phyloP scores from a whole-genome alignment of 2,888 invertebrate genomes.

The Saturnia pavonia region DNA sequence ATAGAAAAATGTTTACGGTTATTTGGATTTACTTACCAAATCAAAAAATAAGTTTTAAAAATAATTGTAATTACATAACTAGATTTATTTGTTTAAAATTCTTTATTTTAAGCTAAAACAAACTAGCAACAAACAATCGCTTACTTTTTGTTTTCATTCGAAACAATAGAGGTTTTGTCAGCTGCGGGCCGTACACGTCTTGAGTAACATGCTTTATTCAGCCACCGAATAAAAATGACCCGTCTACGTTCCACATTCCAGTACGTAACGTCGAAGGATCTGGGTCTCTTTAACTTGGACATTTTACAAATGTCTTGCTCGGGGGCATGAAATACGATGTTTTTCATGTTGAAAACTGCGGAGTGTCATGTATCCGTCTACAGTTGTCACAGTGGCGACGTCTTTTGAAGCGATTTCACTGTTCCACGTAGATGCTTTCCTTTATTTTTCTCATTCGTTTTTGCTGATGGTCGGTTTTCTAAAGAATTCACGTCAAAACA shows the following conservation, averaged over 20 bases:
- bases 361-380: conserved; percentile 58
- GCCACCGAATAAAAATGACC: conserved; percentile 50
- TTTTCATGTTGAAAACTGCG: conserved; percentile 51
- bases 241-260: conserved; percentile 27
- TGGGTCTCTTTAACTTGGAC: conserved; percentile 14
- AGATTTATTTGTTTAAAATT: neutral
- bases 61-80: neutral
- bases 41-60: neutral
- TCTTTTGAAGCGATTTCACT: conserved; percentile 51
- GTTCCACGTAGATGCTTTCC: conserved; percentile 16
- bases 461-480: neutral
- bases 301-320: conserved; percentile 54
- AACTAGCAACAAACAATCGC: conserved; percentile 53
- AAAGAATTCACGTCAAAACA: neutral
- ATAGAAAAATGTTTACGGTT: no score
- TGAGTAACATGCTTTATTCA: conserved; percentile 54
- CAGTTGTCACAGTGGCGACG: conserved; percentile 51
- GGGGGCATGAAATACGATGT: conserved; percentile 63
- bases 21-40: no score
- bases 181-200: conserved; percentile 64
- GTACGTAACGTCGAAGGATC: neutral
- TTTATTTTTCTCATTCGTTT: conserved; percentile 14
- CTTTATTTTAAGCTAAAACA: neutral
- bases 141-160: conserved; percentile 63
- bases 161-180: conserved; percentile 62